These are phyloP conservation scores for Andrena bicolor DNA, from an alignment of 2,888 invertebrate genomes.

Conservation along the genomic window DNA sequence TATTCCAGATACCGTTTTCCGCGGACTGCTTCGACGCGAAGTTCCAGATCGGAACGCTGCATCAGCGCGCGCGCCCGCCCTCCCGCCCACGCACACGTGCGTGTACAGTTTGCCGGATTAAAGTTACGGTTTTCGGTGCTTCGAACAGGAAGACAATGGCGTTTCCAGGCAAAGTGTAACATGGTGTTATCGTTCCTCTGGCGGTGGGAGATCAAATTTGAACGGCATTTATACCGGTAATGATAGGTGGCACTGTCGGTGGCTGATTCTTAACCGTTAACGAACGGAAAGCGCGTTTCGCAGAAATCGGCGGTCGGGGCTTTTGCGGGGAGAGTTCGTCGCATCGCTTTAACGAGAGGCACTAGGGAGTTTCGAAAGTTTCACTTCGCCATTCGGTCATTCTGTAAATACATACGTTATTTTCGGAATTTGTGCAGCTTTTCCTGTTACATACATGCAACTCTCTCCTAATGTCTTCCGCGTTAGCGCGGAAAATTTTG, in stretches of 20 bases:
- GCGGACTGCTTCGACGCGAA: conserved; percentile 69
- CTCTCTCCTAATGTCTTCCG: too few relatives aligned
- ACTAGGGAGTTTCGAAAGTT: not conserved
- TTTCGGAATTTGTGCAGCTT: not conserved
- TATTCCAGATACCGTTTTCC: conserved; percentile 77
- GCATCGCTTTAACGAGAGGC: conserved; percentile 3
- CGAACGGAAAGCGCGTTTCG: not conserved
- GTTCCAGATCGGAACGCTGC: conserved; percentile 65
- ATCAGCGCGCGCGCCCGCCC: conserved; percentile 6
- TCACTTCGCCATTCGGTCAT: conserved; percentile 10
- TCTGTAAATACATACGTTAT: conserved; percentile 1
- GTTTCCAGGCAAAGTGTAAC: conserved; percentile 35
- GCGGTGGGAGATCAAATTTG: conserved; percentile 30
- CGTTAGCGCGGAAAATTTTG: too few relatives aligned
- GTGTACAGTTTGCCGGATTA: conserved; percentile 58
- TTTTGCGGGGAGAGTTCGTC: not conserved
- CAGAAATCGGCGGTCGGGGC: not conserved
- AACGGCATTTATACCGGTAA: conserved; percentile 50
- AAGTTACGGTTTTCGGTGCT: conserved; percentile 64
- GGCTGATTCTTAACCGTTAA: conserved; percentile 1
- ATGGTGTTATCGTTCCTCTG: conserved; percentile 51
- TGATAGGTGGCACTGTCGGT: not conserved
- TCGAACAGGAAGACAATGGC: conserved; percentile 61
- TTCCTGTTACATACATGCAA: too few relatives aligned
- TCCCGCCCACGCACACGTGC: conserved; percentile 16